These are phyloP conservation scores for Urophycis tenuis DNA, from an alignment of 2,797 vertebrate genomes.

Conservation along the genomic window DNA sequence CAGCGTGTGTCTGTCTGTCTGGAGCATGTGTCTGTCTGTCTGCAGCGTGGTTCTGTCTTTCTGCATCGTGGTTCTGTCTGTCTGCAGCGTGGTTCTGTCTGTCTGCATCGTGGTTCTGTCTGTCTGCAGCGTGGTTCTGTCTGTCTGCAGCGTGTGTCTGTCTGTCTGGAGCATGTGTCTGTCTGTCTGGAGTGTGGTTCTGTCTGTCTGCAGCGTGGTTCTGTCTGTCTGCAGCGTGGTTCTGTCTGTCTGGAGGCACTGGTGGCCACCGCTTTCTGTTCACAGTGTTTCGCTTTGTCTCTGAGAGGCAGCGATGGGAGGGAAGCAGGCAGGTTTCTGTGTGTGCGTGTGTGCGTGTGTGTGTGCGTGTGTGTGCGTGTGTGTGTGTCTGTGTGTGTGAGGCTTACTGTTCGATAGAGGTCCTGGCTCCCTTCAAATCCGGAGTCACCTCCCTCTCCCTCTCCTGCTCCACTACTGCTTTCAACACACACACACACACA, in stretches of 20 bases:
- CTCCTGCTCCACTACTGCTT: constrained; percentile 42
- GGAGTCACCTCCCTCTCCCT: constrained; percentile 24
- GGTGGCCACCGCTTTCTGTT: background rate
- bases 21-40: no score
- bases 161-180: no score
- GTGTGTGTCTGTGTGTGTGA: background rate
- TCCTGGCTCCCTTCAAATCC: constrained; percentile 34
- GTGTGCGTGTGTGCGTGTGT: background rate
- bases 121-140: no score
- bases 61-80: no score
- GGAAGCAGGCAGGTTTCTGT: background rate
- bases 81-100: no score
- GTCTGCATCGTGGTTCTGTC: no score
- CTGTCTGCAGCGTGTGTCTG: no score
- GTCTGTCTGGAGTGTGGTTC: no score
- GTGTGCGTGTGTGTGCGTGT: background rate
- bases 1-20: no score
- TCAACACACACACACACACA: constrained; percentile 17
- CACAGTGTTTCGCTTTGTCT: background rate
- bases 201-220: background rate
- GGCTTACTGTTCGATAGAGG: constrained; percentile 58
- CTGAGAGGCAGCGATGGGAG: background rate
- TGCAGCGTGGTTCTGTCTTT: no score
- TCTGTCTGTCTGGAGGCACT: no score
- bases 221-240: no score